Evolutionary conservation across 2,113 vertebrate genomes (phyloP).

Genomic region (Cochlearius cochlearius): DNA sequence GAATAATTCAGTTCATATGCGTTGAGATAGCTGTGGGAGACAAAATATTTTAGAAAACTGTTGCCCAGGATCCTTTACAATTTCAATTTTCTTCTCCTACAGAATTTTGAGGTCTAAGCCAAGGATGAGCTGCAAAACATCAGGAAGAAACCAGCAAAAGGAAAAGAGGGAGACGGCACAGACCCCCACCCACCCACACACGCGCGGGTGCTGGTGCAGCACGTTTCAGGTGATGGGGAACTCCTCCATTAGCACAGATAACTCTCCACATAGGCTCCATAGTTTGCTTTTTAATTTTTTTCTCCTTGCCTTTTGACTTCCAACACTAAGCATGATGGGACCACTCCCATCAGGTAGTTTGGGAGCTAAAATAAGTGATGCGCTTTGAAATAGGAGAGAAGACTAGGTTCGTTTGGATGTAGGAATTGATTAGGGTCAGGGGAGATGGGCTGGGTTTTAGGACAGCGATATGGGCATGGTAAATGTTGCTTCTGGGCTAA

Average conservation of each 20-base stretch:
- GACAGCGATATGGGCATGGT: rapidly evolving
- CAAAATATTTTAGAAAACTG: constrained; percentile 32
- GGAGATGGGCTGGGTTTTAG: background rate
- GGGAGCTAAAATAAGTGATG: background rate
- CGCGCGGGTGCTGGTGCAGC: background rate
- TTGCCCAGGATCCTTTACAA: background rate
- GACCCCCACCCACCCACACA: background rate
- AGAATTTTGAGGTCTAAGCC: background rate
- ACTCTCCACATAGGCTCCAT: background rate
- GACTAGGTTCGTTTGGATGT: background rate
- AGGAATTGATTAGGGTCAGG: background rate
- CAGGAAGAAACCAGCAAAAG: background rate
- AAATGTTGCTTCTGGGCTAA: background rate
- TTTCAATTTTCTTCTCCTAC: background rate
- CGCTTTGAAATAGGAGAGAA: background rate
- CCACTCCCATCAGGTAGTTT: background rate
- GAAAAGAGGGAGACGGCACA: background rate
- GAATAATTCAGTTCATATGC: constrained; percentile 63
- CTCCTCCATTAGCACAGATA: background rate
- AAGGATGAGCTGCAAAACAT: background rate
- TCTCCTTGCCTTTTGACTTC: background rate
- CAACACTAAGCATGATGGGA: background rate
- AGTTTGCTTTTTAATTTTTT: background rate
- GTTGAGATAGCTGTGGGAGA: constrained; percentile 10
- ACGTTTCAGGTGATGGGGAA: background rate